Conservation (phyloP, 2,888 invertebrate genomes). For the Stenoptilia bipunctidactyla region DNA sequence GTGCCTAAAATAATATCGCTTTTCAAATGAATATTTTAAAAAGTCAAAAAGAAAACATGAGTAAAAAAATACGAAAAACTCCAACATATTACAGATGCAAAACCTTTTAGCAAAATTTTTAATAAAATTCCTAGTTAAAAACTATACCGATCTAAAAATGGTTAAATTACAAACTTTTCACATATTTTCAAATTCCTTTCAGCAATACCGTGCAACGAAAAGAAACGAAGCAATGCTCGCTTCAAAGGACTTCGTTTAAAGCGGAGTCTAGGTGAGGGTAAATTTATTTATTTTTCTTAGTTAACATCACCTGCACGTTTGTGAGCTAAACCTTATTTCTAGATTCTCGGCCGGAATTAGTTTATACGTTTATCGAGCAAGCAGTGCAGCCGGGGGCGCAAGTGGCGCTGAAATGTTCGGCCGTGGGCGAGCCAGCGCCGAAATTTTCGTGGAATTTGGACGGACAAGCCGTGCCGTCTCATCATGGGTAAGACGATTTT, state of each 20-base stretch:
- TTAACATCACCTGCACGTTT: not conserved
- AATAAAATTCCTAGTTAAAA: too few species aligned
- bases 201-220: constrained; percentile 55
- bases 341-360: constrained; percentile 86
- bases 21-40: too few species aligned
- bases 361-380: constrained; percentile 87
- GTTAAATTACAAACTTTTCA: too few species aligned
- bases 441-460: constrained; percentile 58
- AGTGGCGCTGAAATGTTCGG: constrained; percentile 88
- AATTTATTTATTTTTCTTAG: not conserved
- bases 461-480: constrained; percentile 51
- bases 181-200: constrained; percentile 19
- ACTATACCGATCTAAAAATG: too few species aligned
- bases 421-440: constrained; percentile 89
- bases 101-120: too few species aligned
- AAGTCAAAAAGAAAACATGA: too few species aligned
- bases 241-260: constrained; percentile 54
- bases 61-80: too few species aligned
- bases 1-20: too few species aligned
- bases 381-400: constrained; percentile 77
- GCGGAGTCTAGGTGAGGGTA: constrained; percentile 46
- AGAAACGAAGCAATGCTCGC: constrained; percentile 31
- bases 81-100: too few species aligned
- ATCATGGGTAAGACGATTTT: constrained; percentile 55
- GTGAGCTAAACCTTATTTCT: constrained; percentile 10